Conservation (phyloP, 2,888 invertebrate species). For the Diarsia dahlii region DNA sequence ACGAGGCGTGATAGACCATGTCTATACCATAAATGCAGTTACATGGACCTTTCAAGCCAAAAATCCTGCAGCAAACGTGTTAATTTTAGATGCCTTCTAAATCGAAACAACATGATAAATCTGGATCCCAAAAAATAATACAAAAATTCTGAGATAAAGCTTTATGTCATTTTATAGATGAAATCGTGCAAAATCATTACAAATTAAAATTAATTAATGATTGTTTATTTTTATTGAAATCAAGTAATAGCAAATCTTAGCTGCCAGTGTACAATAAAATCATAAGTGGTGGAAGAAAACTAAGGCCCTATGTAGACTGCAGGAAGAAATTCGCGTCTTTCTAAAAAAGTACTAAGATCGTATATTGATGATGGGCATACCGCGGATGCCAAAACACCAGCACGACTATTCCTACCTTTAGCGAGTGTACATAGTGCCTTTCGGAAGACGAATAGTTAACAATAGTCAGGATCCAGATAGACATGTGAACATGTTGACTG, state of each 20-base stretch:
- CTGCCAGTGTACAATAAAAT: constrained; percentile 39
- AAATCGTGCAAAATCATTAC: constrained; percentile 18
- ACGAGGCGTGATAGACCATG: neutral
- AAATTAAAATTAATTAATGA: neutral
- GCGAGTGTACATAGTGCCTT: constrained; percentile 14
- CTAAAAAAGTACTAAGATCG: constrained; percentile 31
- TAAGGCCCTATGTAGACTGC: constrained; percentile 6
- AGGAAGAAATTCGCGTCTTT: neutral
- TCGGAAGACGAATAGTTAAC: neutral
- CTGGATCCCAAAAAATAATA: constrained; percentile 66
- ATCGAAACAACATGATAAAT: constrained; percentile 64
- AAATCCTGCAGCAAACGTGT: constrained; percentile 27
- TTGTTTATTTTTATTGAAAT: constrained; percentile 15
- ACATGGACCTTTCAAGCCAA: neutral
- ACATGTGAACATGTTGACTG: constrained; percentile 62
- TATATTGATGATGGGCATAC: constrained; percentile 19
- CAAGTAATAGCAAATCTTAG: constrained; percentile 31
- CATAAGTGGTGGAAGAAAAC: neutral
- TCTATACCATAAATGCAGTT: neutral
- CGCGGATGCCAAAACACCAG: neutral
- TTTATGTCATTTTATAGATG: neutral
- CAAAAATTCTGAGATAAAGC: neutral
- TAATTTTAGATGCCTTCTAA: constrained; percentile 35
- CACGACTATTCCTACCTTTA: constrained; percentile 1
- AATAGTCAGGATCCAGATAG: constrained; percentile 69